A percentile compares a stretch with the other conserved stretches of the same genome.
These are phyloP conservation scores for Trichacis sp. DNA, from an alignment of 2,888 invertebrate genomes.

Conservation along the genomic window DNA sequence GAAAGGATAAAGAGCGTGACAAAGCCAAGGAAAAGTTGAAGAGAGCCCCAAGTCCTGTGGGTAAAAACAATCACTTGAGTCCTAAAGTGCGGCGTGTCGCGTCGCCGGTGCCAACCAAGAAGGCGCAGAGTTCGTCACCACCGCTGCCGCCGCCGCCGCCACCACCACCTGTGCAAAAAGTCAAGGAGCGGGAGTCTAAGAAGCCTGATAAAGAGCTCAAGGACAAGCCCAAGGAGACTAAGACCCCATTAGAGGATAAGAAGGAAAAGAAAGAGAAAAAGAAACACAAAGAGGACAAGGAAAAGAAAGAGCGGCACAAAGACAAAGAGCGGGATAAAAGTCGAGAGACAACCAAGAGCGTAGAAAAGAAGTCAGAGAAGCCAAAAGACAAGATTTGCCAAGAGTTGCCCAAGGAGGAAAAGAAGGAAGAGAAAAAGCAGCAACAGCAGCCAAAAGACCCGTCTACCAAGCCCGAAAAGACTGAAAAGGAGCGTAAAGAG, in stretches of 20 bases:
- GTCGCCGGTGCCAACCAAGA: constrained; percentile 61
- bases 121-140: constrained; percentile 57
- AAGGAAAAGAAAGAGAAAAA: constrained; percentile 70
- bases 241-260: constrained; percentile 70
- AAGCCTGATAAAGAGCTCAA: constrained; percentile 54
- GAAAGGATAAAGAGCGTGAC: constrained; percentile 71
- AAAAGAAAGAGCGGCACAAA: constrained; percentile 70
- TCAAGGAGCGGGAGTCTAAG: constrained; percentile 64
- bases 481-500: constrained; percentile 57
- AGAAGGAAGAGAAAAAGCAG: constrained; percentile 65
- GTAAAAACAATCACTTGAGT: constrained; percentile 60
- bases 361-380: constrained; percentile 72
- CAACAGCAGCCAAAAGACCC: constrained; percentile 37
- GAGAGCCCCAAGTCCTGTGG: constrained; percentile 67
- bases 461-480: constrained; percentile 61
- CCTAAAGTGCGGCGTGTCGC: constrained; percentile 56
- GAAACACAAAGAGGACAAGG: constrained; percentile 71
- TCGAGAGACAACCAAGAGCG: constrained; percentile 71
- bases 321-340: constrained; percentile 69
- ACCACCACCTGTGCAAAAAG: constrained; percentile 55
- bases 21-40: constrained; percentile 70
- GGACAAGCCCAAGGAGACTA: constrained; percentile 67
- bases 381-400: constrained; percentile 74
- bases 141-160: too few species aligned
- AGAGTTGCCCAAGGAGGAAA: constrained; percentile 53